Conservation (phyloP, 1,140 invertebrate genomes). For the Parasteatoda tepidariorum region DNA sequence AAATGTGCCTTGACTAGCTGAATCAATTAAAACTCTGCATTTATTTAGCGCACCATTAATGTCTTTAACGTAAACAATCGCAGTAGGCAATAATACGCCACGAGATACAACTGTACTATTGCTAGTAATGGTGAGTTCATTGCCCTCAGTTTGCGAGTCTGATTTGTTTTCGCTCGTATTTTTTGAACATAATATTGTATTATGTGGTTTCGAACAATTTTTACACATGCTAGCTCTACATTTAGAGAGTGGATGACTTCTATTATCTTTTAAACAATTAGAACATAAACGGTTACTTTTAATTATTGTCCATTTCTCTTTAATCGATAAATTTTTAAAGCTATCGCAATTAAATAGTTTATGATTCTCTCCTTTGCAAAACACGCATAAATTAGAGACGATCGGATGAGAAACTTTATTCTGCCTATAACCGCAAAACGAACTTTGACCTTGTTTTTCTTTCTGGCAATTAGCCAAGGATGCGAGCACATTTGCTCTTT, state of each 20-base stretch:
- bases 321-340: not conserved
- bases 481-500: not conserved
- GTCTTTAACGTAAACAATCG: not conserved
- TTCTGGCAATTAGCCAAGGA: not conserved
- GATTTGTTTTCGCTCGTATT: no score
- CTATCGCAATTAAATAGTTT: not conserved
- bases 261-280: not conserved
- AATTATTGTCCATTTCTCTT: not conserved
- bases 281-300: not conserved
- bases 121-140: not conserved
- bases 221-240: not conserved
- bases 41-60: not conserved
- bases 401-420: no score
- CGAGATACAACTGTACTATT: not conserved
- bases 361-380: not conserved
- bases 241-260: not conserved
- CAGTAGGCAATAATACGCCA: not conserved
- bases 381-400: not conserved
- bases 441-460: not conserved
- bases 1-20: not conserved
- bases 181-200: not conserved
- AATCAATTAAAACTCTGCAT: not conserved
- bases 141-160: not conserved
- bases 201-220: not conserved
- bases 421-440: not conserved